These are phyloP conservation scores for Cepphus grylle DNA, from an alignment of 2,113 vertebrate genomes.

Conservation along the genomic window DNA sequence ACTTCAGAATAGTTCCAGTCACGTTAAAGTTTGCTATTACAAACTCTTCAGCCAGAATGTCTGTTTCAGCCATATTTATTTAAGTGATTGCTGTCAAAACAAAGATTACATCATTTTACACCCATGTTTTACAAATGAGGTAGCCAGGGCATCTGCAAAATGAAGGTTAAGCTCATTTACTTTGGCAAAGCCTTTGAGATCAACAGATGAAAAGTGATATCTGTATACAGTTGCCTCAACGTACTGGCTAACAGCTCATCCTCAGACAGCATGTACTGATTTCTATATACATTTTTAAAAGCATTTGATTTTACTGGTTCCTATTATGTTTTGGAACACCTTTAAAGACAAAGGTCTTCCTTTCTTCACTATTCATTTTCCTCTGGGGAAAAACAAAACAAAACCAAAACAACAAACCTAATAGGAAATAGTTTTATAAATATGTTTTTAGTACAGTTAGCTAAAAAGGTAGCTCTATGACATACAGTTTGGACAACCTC, in stretches of 20 bases:
- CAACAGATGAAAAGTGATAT: neutral
- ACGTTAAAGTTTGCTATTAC: neutral
- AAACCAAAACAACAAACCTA: neutral
- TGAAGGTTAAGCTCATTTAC: neutral
- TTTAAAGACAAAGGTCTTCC: neutral
- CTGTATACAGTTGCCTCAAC: neutral
- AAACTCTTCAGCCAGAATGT: neutral
- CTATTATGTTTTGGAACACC: neutral
- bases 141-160: neutral
- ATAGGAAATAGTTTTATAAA: neutral
- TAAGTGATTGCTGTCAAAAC: neutral
- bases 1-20: neutral
- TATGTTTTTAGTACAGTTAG: neutral
- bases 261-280: neutral
- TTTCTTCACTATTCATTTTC: neutral
- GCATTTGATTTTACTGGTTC: neutral
- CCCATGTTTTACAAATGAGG: slow-evolving; percentile 4
- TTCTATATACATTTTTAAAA: neutral
- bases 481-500: neutral
- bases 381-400: too few species aligned
- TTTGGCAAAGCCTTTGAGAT: neutral
- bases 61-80: neutral
- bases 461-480: neutral
- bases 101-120: slow-evolving; percentile 22
- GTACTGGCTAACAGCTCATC: neutral